phyloP scores from a whole-genome alignment of 2,797 vertebrate species.

The Molossus alvarezi region DNA sequence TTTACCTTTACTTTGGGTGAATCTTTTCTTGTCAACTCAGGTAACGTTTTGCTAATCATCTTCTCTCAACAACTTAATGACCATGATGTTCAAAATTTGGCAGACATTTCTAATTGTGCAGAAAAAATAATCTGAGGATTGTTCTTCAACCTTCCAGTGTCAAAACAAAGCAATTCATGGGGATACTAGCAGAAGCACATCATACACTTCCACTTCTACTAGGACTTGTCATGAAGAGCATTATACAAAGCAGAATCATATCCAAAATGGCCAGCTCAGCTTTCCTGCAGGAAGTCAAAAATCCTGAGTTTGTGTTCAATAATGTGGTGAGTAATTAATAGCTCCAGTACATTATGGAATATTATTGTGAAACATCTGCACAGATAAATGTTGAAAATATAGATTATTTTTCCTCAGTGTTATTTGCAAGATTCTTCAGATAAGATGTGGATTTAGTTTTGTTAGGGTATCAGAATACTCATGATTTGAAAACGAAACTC shows the following conservation, averaged over 20 bases:
- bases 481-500: slow-evolving; percentile 41
- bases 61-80: background rate
- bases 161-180: slow-evolving; percentile 25
- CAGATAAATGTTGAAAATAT: background rate
- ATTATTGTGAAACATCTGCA: slow-evolving; percentile 51
- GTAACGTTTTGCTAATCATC: background rate
- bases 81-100: background rate
- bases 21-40: background rate
- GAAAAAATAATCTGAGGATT: background rate
- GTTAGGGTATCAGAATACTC: background rate
- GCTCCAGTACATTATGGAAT: slow-evolving; percentile 15
- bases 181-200: background rate
- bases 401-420: background rate
- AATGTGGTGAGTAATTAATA: background rate
- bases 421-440: slow-evolving; percentile 35
- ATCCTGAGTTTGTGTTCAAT: background rate
- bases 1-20: background rate
- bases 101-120: slow-evolving; percentile 14
- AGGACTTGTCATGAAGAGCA: background rate
- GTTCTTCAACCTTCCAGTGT: background rate
- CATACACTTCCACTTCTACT: background rate
- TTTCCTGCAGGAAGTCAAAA: background rate
- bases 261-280: background rate
- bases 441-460: slow-evolving; percentile 49
- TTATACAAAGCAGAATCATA: background rate